Evolutionary conservation across 1,140 invertebrate species (phyloP).

Genomic region (Bilobella aurantiaca): DNA sequence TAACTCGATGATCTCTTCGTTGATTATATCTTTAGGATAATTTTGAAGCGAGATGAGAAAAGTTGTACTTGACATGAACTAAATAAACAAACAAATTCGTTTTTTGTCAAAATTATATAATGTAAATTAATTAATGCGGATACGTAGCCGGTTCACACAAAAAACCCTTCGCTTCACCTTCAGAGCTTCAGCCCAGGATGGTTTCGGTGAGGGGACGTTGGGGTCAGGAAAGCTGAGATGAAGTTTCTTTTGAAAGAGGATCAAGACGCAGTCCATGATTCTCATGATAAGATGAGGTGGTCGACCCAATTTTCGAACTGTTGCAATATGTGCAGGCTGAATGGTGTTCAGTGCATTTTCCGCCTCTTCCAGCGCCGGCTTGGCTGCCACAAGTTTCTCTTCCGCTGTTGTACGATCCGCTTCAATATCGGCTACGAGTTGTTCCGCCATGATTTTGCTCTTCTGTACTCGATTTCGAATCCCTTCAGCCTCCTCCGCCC

Average conservation of each 20-base stretch:
- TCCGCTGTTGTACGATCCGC: constrained; percentile 84
- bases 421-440: constrained; percentile 77
- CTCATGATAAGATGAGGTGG: constrained; percentile 95
- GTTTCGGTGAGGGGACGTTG: constrained; percentile 71
- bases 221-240: constrained; percentile 70
- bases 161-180: constrained; percentile 51
- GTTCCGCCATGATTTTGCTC: constrained; percentile 89
- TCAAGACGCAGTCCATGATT: constrained; percentile 93
- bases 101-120: no score
- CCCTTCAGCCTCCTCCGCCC: constrained; percentile 85
- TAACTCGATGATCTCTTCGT: constrained; percentile 91
- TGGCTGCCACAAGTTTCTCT: constrained; percentile 77
- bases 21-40: constrained; percentile 93
- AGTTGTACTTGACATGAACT: constrained; percentile 94
- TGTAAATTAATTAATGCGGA: no score
- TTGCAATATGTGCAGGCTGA: constrained; percentile 89
- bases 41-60: constrained; percentile 84
- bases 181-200: constrained; percentile 89
- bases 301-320: constrained; percentile 82
- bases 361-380: constrained; percentile 83
- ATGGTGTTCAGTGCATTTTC: constrained; percentile 92
- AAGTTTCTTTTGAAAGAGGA: constrained; percentile 80
- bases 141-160: no score
- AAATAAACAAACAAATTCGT: constrained; percentile 34
- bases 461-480: constrained; percentile 91